phyloP scores from a whole-genome alignment of 2,888 invertebrate genomes.

The Amblyteles armatorius region DNA sequence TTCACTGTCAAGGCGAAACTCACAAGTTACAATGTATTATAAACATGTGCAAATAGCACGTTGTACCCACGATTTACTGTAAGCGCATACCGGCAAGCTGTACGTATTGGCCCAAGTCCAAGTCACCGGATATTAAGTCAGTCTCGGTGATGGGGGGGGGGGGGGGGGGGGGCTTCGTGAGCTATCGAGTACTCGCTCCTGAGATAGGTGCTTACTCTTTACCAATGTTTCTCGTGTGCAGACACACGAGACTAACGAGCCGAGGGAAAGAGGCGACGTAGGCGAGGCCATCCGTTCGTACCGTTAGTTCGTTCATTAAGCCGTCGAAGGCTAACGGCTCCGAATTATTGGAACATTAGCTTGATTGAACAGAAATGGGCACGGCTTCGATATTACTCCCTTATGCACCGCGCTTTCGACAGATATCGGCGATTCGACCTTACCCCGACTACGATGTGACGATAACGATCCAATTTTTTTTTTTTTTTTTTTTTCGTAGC shows the following conservation, averaged over 20 bases:
- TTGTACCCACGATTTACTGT: slow-evolving; percentile 53
- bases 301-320: slow-evolving; percentile 76
- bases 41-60: slow-evolving; percentile 25
- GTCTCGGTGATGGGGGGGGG: neutral
- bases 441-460: slow-evolving; percentile 8
- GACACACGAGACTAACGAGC: slow-evolving; percentile 37
- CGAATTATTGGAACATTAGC: slow-evolving; percentile 84
- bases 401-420: slow-evolving; percentile 29
- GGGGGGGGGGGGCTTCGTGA: slow-evolving; percentile 12
- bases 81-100: slow-evolving; percentile 45
- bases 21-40: slow-evolving; percentile 16
- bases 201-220: slow-evolving; percentile 38
- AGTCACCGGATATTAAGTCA: slow-evolving; percentile 58
- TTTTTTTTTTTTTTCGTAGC: too few species aligned
- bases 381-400: slow-evolving; percentile 74
- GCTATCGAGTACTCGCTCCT: slow-evolving; percentile 51
- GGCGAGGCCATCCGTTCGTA: slow-evolving; percentile 78
- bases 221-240: slow-evolving; percentile 7
- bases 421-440: slow-evolving; percentile 42
- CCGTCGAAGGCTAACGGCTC: slow-evolving; percentile 75
- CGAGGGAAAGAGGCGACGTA: slow-evolving; percentile 45
- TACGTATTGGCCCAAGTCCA: slow-evolving; percentile 63
- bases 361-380: slow-evolving; percentile 83
- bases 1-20: slow-evolving; percentile 32
- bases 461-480: neutral